Evolutionary conservation across 2,797 vertebrate species (phyloP), one percentile per base, ranked within the genome.

Genomic region (Rhynchotus rufescens): DNA sequence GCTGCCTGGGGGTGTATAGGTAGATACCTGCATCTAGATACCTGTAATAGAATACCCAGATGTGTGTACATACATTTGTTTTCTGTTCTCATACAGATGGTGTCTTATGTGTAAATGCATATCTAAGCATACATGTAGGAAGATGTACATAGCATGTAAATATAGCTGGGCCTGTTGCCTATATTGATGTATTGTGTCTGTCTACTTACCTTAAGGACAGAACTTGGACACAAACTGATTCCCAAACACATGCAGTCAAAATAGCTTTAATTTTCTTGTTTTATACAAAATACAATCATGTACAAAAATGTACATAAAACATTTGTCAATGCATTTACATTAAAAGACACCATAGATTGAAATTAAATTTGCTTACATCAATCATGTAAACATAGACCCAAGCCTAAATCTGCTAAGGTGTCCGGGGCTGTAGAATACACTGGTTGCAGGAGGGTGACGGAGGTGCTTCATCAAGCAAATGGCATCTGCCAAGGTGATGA

Each of bases 291-390:
- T 98, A 98, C 95, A 96, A 96, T 97, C 97, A 98, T 98, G 98
- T 98, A 98, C 98, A 97, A 98, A 98, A 98, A 98, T 98, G 98
- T 98, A 98, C 98, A 98, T 96, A 97, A 96, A 96, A 96, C 93
- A 95, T 93, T 97, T 98, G 82, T 97, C 80, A 57, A 94, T 97
- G 95, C 91, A 92, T 97, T 94, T 86, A 75, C 57, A 32, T 88
- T 80, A 75, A 93, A 96, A 71, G 78, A 84, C 40, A 32, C 22
- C 1, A 4, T 14, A 11, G 52, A 81, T 94, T 75, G 44, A 85
- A 88, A 93, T 95, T 92, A 82, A 96, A 94, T 80, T 94, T 92
- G 92, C 93, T 98, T 96, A 95, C 93, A 49, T 80, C 93, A 60
- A 94, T 96, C 87, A 94, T 88, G 94, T 97, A 97, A 98, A 97